phyloP scores from a whole-genome alignment of 2,113 vertebrate species.

The Oceanites oceanicus region DNA sequence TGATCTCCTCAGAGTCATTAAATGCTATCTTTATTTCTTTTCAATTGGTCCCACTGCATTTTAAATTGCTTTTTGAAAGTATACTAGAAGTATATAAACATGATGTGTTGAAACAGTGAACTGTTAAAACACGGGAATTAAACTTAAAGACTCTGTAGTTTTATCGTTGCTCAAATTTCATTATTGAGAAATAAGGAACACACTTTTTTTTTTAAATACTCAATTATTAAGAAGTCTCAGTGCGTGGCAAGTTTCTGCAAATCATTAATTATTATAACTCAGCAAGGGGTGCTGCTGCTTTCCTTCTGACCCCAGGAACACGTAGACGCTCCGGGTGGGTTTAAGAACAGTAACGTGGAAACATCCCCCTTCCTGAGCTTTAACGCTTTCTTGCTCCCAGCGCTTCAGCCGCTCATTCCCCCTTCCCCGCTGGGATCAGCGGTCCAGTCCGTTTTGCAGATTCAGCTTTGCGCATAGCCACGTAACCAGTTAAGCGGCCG shows the following conservation, averaged over 20 bases:
- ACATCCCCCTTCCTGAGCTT: not conserved
- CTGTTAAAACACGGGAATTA: not conserved
- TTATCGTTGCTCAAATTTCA: not conserved
- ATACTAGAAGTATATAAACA: not conserved
- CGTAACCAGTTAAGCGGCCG: not conserved
- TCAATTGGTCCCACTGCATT: not conserved
- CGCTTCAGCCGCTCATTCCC: fast-evolving
- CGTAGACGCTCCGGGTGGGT: fast-evolving
- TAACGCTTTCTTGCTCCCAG: not conserved
- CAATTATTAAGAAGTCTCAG: not conserved
- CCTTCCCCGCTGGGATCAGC: not conserved
- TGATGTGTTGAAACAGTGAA: not conserved
- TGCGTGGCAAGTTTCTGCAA: not conserved
- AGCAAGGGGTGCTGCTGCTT: not conserved
- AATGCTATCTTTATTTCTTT: not conserved
- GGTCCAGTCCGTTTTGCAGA: not conserved
- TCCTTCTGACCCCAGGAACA: not conserved
- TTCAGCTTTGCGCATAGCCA: fast-evolving
- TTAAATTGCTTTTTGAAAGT: not conserved
- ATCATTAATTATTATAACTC: not conserved
- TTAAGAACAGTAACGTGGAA: not conserved
- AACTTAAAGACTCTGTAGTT: not conserved
- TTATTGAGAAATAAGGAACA: not conserved
- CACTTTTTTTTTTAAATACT: not conserved
- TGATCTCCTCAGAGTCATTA: not conserved